Percentiles rank a stretch among this genome's conserved stretches.
phyloP scores from a whole-genome alignment of 1,140 invertebrate genomes.

The Arion vulgaris region DNA sequence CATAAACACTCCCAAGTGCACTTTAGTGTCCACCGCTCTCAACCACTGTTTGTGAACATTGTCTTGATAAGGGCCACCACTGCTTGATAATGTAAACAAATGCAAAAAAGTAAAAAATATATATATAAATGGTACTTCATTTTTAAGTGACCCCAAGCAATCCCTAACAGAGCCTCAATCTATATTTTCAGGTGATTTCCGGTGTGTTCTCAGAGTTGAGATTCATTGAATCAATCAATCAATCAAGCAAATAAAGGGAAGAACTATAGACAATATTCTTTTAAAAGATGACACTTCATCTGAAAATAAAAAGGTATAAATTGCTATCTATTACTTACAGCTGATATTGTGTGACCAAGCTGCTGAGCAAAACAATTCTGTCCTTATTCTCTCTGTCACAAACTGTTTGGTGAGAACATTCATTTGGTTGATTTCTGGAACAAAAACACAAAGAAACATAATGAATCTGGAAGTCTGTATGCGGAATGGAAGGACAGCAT shows the following conservation, averaged over 20 bases:
- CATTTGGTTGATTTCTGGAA: not conserved
- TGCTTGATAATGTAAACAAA: not conserved
- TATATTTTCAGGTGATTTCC: too few species aligned
- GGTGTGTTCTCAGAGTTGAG: too few species aligned
- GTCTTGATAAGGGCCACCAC: not conserved
- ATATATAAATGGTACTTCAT: too few species aligned
- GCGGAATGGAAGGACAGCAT: too few species aligned
- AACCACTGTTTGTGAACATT: not conserved
- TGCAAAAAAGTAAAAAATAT: too few species aligned
- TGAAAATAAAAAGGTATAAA: not conserved
- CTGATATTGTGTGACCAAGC: not conserved
- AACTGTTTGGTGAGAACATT: slow-evolving; percentile 4
- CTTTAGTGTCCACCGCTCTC: not conserved
- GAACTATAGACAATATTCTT: too few species aligned
- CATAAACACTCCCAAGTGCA: not conserved
- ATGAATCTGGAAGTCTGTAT: too few species aligned
- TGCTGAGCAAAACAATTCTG: not conserved
- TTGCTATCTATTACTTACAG: not conserved
- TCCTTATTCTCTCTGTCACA: not conserved
- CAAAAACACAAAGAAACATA: not conserved
- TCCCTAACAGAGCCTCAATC: too few species aligned
- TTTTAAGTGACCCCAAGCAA: too few species aligned
- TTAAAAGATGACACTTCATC: too few species aligned
- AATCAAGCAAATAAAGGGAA: too few species aligned
- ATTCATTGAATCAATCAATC: too few species aligned